Conservation (phyloP, 2,113 vertebrate species). For the Zapornia atra region DNA sequence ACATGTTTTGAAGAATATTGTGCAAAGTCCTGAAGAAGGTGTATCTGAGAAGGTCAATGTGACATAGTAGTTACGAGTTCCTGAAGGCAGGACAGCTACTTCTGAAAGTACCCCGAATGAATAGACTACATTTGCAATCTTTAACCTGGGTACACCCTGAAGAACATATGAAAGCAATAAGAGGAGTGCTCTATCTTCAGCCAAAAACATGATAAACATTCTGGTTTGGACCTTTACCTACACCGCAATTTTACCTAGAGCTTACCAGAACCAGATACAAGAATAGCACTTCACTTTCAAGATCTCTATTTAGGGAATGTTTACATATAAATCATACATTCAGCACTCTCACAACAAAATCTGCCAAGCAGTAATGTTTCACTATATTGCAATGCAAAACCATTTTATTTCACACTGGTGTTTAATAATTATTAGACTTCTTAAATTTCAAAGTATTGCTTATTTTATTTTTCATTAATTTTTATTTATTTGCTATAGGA, state of each 20-base stretch:
- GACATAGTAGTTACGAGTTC: not conserved
- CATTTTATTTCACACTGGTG: not conserved
- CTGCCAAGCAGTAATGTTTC: not conserved
- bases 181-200: not conserved
- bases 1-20: not conserved
- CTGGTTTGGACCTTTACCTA: not conserved
- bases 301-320: not conserved
- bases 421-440: not conserved
- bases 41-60: not conserved
- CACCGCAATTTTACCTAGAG: not conserved
- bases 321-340: not conserved
- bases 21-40: not conserved
- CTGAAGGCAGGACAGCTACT: not conserved
- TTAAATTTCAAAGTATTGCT: not conserved
- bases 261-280: not conserved
- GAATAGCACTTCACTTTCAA: not conserved
- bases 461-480: not conserved
- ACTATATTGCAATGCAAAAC: not conserved
- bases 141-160: not conserved
- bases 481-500: not conserved
- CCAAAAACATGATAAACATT: not conserved
- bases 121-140: not conserved
- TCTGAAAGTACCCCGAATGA: not conserved
- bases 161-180: not conserved
- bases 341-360: not conserved